Evolutionary conservation across 1,140 invertebrate genomes (phyloP), one percentile per base, ranked within the genome.

Genomic region (Homarus americanus): DNA sequence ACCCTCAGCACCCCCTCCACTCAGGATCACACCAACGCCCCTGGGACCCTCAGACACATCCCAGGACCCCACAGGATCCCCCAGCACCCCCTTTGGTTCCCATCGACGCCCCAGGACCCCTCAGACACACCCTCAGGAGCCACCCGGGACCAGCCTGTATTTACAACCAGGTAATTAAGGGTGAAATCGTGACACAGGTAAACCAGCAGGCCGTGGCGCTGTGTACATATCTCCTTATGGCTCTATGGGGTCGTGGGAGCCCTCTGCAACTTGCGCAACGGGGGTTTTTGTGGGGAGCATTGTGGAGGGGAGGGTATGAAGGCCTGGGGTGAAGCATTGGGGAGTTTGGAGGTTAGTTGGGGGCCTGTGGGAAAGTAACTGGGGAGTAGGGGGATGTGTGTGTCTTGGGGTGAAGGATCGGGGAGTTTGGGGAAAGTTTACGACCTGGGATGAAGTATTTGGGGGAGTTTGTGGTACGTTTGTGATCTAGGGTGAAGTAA

Each of bases 141-240:
- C 28, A 24, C 24, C 9, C n/a, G n/a, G 53, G 20, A 58, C 53
- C 53, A 15, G 53, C 53, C 24, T 72, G 49, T 87, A 87, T 87
- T 87, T 87, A 75, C 75, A 66, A 53, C 49, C 34, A 66, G 85
- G 73, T 87, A 87, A 87, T 87, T 87, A 87, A 58, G 85, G 75
- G 66, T 87, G 53, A 87, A 87, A 87, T 87, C 85, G 75, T 87
- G 41, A 87, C 85, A 80, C 85, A 87, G 75, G 76, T 79, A 87
- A 53, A 66, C 34, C 75, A 87, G 41, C 40, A 76, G 63, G 41
- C 85, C 75, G 75, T 87, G 76, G 38, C 53, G 12, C 5, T 79
- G 85, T 87, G 49, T 85, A 85, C 82, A 83, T 36, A 72, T 36
- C 1, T 73, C 66, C 32, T 15, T 58, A 15, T 58, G 53, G 12